Evolutionary conservation across 2,113 vertebrate genomes (phyloP).

Genomic region (Heterotis niloticus): DNA sequence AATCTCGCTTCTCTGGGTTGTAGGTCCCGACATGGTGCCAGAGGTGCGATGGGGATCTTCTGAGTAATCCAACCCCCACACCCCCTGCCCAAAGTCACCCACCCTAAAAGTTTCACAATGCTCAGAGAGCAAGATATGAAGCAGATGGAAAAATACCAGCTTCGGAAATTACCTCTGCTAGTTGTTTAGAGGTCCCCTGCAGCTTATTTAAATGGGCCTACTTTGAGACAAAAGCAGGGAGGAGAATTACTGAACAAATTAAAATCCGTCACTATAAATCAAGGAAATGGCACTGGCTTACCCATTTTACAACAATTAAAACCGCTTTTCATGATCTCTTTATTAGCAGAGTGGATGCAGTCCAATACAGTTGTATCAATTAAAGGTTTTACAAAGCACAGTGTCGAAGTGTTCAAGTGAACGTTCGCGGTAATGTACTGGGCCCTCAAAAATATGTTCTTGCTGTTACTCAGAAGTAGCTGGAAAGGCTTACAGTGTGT

Average conservation of each 20-base stretch:
- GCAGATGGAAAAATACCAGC: constrained; percentile 36
- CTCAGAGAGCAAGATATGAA: not conserved
- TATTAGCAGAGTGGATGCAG: constrained; percentile 12
- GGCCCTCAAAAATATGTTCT: not conserved
- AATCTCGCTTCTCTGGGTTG: not conserved
- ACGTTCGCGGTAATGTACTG: not conserved
- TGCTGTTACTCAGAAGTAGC: constrained; percentile 10
- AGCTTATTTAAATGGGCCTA: not conserved
- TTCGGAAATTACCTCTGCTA: constrained; percentile 41
- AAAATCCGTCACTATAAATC: constrained; percentile 19
- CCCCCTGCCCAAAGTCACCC: not conserved
- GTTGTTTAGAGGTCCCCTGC: constrained; percentile 31
- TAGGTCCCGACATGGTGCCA: not conserved
- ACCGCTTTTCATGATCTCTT: not conserved
- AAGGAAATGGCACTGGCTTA: constrained; percentile 14
- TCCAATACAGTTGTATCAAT: constrained; percentile 15
- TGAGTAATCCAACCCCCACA: not conserved
- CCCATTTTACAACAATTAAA: constrained; percentile 17
- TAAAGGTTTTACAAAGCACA: constrained; percentile 12
- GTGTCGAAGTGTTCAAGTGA: constrained; percentile 3
- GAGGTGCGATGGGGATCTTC: not conserved
- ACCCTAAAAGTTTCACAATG: constrained; percentile 17
- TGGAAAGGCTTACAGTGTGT: too few species aligned
- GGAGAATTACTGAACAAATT: constrained; percentile 19
- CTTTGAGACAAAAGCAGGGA: constrained; percentile 14